Evolutionary conservation across 2,888 invertebrate genomes (phyloP).

Genomic region (Acanthosepion esculentum): DNA sequence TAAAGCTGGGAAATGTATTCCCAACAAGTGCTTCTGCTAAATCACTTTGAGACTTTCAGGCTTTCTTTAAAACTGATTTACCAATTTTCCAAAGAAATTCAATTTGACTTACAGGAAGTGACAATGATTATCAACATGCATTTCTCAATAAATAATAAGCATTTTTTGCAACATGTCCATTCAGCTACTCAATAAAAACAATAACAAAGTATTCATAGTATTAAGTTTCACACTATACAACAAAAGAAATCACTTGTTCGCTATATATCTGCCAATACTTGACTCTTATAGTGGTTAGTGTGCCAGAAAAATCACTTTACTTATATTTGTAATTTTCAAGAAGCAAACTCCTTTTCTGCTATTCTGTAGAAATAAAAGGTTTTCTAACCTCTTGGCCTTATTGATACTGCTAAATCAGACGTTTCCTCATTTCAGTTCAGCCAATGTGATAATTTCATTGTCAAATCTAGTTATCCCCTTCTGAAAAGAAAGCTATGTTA

Average conservation of each 20-base stretch:
- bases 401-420: neutral
- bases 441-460: slow-evolving; percentile 22
- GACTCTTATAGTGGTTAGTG: neutral
- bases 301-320: neutral
- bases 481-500: neutral
- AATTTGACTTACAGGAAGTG: no score
- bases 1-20: neutral
- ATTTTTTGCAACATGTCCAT: no score
- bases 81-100: no score
- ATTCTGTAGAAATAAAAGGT: neutral
- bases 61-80: no score
- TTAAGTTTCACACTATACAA: no score
- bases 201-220: no score
- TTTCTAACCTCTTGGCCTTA: neutral
- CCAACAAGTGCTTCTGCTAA: neutral
- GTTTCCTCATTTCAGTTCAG: neutral
- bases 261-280: no score
- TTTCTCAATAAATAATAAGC: no score
- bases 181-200: no score
- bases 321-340: neutral
- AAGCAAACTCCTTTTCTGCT: neutral
- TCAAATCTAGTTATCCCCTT: neutral
- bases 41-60: no score
- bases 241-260: no score
- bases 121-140: no score